These are phyloP conservation scores for Tuta absoluta DNA, from an alignment of 2,888 invertebrate genomes.

Conservation along the genomic window DNA sequence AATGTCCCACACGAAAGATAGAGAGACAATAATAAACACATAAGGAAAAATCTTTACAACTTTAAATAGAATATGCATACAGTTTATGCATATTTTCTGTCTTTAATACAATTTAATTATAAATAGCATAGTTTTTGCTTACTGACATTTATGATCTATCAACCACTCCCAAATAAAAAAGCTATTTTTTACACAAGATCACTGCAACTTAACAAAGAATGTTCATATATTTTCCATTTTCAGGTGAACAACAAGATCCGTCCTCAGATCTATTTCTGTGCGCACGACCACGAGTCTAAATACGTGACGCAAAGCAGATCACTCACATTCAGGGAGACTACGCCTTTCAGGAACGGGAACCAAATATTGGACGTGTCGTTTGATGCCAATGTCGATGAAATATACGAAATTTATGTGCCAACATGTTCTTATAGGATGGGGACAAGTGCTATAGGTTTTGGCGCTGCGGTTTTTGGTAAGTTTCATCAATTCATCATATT, in stretches of 20 bases:
- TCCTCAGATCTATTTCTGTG: constrained; percentile 79
- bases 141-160: too few species aligned
- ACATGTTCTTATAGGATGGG: constrained; percentile 99
- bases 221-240: background rate
- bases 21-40: too few species aligned
- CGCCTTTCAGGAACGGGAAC: constrained; percentile 44
- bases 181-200: background rate
- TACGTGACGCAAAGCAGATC: constrained; percentile 68
- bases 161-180: too few species aligned
- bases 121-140: too few species aligned
- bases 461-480: constrained; percentile 89
- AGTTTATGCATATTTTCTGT: background rate
- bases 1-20: too few species aligned
- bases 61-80: background rate
- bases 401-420: constrained; percentile 93
- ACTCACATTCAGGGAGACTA: constrained; percentile 44
- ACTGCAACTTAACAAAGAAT: constrained; percentile 12
- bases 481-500: too few species aligned
- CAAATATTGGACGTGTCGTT: constrained; percentile 49
- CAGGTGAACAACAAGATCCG: constrained; percentile 84
- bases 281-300: constrained; percentile 86
- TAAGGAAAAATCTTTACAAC: too few species aligned
- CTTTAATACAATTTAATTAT: too few species aligned
- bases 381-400: constrained; percentile 41
- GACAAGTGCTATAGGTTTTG: constrained; percentile 91